A percentile compares a stretch with the other conserved stretches of the same genome.
phyloP scores from a whole-genome alignment of 2,797 vertebrate species.

The Poecilia velifera region DNA sequence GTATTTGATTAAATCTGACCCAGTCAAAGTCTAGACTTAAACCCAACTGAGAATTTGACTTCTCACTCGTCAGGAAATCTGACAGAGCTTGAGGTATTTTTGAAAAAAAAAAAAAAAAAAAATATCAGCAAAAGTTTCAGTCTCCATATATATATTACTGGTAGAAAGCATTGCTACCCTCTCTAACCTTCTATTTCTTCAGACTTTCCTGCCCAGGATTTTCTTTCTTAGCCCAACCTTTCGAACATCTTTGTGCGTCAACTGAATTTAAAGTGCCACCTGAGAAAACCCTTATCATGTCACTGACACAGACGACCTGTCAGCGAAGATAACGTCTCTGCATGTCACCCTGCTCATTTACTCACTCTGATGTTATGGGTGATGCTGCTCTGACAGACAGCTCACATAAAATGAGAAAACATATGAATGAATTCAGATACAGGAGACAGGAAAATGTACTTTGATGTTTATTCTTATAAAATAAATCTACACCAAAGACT shows the following conservation, averaged over 20 bases:
- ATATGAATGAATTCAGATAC: slow-evolving; percentile 4
- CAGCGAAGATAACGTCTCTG: slow-evolving; percentile 51
- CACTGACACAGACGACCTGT: slow-evolving; percentile 48
- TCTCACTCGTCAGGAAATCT: background rate
- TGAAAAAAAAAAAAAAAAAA: background rate
- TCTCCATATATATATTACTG: background rate
- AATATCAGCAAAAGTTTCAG: background rate
- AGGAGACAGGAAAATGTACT: slow-evolving; percentile 13
- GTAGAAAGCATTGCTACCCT: slow-evolving; percentile 1
- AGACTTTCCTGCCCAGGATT: slow-evolving; percentile 21
- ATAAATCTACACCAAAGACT: background rate
- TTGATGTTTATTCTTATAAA: slow-evolving; percentile 3
- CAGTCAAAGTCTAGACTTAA: background rate
- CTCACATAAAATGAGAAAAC: background rate
- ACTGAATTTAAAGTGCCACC: slow-evolving; percentile 56
- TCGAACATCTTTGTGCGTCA: slow-evolving; percentile 33
- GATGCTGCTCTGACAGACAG: slow-evolving; percentile 33
- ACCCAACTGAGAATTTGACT: background rate
- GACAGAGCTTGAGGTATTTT: background rate
- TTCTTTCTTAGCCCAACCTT: slow-evolving; percentile 6
- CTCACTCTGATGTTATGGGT: slow-evolving; percentile 15
- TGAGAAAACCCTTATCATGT: slow-evolving; percentile 62
- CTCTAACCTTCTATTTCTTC: slow-evolving; percentile 12
- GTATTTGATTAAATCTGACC: background rate
- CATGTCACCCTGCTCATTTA: slow-evolving; percentile 52